These are phyloP conservation scores for Acanthosoma haemorrhoidale DNA, from an alignment of 2,888 invertebrate species.

Conservation along the genomic window DNA sequence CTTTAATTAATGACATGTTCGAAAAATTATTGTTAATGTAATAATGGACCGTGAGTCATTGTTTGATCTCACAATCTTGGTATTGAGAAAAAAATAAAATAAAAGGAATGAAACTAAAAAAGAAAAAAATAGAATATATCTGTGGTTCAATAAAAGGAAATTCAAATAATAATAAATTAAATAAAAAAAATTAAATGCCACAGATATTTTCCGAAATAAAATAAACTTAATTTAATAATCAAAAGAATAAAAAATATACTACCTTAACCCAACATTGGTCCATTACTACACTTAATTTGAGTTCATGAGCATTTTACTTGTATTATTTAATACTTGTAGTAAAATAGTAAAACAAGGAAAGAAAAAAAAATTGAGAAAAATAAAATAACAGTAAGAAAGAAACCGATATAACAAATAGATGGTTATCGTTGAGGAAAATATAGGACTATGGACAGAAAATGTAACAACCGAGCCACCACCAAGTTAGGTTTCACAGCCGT, in stretches of 20 bases:
- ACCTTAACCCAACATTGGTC: slow-evolving; percentile 5
- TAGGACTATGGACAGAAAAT: slow-evolving; percentile 26
- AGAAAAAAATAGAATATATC: background rate
- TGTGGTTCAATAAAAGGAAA: background rate
- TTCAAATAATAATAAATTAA: background rate
- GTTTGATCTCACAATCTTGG: slow-evolving; percentile 1
- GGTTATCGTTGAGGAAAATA: slow-evolving; percentile 2
- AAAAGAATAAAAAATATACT: background rate
- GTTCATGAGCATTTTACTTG: background rate
- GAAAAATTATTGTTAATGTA: background rate
- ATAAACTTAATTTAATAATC: background rate
- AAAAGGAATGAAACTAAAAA: background rate
- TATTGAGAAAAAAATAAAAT: background rate
- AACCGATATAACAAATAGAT: background rate
- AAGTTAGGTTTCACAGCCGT: slow-evolving; percentile 30
- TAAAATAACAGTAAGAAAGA: background rate
- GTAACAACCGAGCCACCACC: slow-evolving; percentile 25
- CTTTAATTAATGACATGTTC: background rate
- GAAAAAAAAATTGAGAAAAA: background rate
- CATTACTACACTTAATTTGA: slow-evolving; percentile 4
- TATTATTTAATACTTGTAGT: slow-evolving; percentile 1
- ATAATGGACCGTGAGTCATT: slow-evolving; percentile 12
- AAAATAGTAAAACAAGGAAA: background rate
- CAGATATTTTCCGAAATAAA: background rate
- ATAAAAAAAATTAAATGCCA: background rate